Evolutionary conservation across 2,113 vertebrate species (phyloP), one percentile per base, ranked within the genome.

Genomic region (Himantopus leucocephalus): DNA sequence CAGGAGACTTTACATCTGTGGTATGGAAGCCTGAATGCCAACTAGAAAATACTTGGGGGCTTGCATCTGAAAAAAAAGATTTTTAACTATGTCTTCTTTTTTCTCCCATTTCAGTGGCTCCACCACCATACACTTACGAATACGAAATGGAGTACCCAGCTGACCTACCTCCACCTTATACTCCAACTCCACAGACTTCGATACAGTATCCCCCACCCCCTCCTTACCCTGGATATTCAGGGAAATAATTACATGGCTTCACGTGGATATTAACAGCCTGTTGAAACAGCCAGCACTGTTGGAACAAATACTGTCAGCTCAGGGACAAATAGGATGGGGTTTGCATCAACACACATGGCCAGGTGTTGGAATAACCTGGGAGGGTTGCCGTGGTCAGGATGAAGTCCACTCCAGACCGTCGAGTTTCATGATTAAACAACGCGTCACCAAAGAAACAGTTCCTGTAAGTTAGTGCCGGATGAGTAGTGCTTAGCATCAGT

Each of bases 161-260:
- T 30, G 97, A 99, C 35, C 96, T 98, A 80, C 99, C 99, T 11
- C 99, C 99, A 23, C 98, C 99, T 4, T 99, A 99, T 77, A 99
- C 98, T 10, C 97, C 99, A 2, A 96, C 98, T 10, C 98, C 98
- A 76, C 97, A 98, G 80, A 86, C 94, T 64, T 96, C 97, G 0
- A 94, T 96, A 24, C 98, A 96, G 88, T 98, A 97, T 92, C 98
- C 98, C 13, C 98, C 99, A 7, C 99, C 99, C 8, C 99, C 99
- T 92, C 99, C 99, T 4, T 99, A 99, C 64, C 98, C 99, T 8
- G 99, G 99, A 66, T 98, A 96, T 94, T 97, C 97, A 88, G 97
- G 97, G 87, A 99, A 99, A 96, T 99, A 95, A 91, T 48, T 30
- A 75, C 47, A 29, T 75, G 70, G 37, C 81, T 81, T 81, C 74